A percentile compares a stretch with the other conserved stretches of the same genome.
Evolutionary conservation across 2,888 invertebrate species (phyloP).

Genomic region (Amaurobius ferox): DNA sequence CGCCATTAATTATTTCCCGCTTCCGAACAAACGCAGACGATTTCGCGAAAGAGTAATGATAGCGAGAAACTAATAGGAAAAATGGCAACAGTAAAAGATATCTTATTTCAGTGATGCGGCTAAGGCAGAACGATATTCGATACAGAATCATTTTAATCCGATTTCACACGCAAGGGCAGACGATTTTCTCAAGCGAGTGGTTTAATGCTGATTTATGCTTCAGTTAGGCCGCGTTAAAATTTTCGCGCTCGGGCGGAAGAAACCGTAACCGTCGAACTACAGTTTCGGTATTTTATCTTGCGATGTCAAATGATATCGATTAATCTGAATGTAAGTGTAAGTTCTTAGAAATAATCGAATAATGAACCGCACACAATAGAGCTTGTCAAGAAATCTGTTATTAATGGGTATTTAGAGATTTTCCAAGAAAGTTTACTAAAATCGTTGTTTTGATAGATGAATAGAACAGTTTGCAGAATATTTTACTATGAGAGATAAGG

Average conservation of each 20-base stretch:
- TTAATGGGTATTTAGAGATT: background rate
- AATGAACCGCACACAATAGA: background rate
- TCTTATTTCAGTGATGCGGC: background rate
- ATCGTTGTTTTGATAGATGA: too few species aligned
- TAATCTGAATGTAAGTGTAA: background rate
- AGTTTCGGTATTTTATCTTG: constrained; percentile 8
- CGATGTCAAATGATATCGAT: constrained; percentile 5
- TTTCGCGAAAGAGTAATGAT: background rate
- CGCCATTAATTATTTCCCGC: constrained; percentile 1
- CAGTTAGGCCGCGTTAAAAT: constrained; percentile 1
- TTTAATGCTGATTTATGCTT: constrained; percentile 5
- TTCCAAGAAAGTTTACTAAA: too few species aligned
- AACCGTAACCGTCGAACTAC: background rate
- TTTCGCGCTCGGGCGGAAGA: background rate
- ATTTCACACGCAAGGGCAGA: constrained; percentile 5
- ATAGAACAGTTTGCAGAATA: too few species aligned
- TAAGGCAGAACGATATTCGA: background rate
- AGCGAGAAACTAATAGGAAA: background rate
- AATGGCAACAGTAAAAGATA: constrained; percentile 8
- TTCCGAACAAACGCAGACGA: constrained; percentile 1
- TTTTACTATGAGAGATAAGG: too few species aligned
- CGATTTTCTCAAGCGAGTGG: constrained; percentile 8
- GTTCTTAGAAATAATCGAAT: background rate
- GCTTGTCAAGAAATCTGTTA: background rate
- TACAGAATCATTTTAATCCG: constrained; percentile 1